Base-by-base conservation (phyloP, 2,113 vertebrate genomes). In the Sander lucioperca region DNA sequence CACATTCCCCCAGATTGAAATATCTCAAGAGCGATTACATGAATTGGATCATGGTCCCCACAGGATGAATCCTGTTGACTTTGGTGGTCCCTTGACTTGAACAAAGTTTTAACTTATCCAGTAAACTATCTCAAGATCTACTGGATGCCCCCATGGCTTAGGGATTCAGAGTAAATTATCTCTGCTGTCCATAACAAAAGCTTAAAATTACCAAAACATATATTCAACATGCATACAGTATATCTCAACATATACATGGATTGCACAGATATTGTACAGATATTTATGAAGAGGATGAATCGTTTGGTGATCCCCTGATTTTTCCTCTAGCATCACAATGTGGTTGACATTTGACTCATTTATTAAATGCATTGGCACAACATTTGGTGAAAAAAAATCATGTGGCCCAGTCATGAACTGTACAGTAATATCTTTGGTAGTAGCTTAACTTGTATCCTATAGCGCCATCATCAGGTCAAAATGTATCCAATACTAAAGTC, bases 211-310 rank as follows among this genome's bases (percentile, higher is more conserved):
- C 7, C 0, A 0, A 39, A 51, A 36, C 39, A 11, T 43, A 33
- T 7, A 59, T 2, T 9, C 9, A 9, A 18, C 27, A 59, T 39
- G 36, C 33, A 33, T 23, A 57, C 21, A 54, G 23, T 6, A 64
- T 79, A 61, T 48, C 18, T 47, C 23, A 50, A 66, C 45, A 80
- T 57, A 16, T 74, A 39, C 19, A 63, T 67, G 23, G 23, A 50
- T n/a, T 50, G 0, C 21, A 43, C 39, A 43, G 39, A 43, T 39
- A 39, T 39, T 10, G 39, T 39, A 39, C 2, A 51, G 1, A 53
- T 3, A 14, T 48, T 61, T 9, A 39, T 39, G 1, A 39, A 10
- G 36, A 39, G 1, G 6, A 36, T 36, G 36, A 36, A 36, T 36
- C 7, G 6, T 36, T 36, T 23, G 6, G 64, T 36, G 39, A 25